Base-by-base conservation (phyloP, 2,888 invertebrate species). In the Polymixis flavicincta region DNA sequence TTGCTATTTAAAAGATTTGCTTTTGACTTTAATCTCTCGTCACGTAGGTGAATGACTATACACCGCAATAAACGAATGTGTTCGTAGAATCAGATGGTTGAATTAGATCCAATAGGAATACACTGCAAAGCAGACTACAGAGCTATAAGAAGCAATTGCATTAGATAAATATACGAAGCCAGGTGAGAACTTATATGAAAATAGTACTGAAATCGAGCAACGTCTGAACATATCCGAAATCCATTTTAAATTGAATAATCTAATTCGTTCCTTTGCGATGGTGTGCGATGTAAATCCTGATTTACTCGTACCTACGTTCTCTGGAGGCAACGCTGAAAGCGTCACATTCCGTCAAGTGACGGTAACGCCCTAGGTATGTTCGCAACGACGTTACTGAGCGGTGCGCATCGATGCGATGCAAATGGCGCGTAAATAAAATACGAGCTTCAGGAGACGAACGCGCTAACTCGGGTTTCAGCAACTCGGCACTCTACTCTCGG, bases 361-460 rank as follows among this genome's bases (percentile, higher is more conserved):
- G 83, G 82, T 81, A 80, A 80, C 79, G 78, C 82, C 78, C 84
- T 84, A 74, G 77, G 74, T 76, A 66, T 85, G 82, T 79, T 84
- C 28, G 77, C 80, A 86, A 87, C 85, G 88, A 86, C 86, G 86
- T 87, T 87, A 87, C 66, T 42, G 80, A 78, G 79, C 82, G 67
- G 84, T 73, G 89, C 73, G 87, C 87, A 87, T 84, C 86, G 85
- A 83, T 81, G 85, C 87, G 89, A 88, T 92, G 92, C 91, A 93
- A 93, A 94, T 94, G 92, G 91, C 85, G 90, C 89, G 92, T 95
- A 93, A 95, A 95, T 96, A 95, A 95, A 92, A 94, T 93, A 95
- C 90, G 93, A 93, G 89, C 80, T 81, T 85, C 82, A 76, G 75
- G 85, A 86, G 88, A 84, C 82, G 72, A 76, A 81, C 72, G 72